Evolutionary conservation across 53 echinoderm and acorn worm genomes (phyloP).

Genomic region (Paracentrotus lividus): DNA sequence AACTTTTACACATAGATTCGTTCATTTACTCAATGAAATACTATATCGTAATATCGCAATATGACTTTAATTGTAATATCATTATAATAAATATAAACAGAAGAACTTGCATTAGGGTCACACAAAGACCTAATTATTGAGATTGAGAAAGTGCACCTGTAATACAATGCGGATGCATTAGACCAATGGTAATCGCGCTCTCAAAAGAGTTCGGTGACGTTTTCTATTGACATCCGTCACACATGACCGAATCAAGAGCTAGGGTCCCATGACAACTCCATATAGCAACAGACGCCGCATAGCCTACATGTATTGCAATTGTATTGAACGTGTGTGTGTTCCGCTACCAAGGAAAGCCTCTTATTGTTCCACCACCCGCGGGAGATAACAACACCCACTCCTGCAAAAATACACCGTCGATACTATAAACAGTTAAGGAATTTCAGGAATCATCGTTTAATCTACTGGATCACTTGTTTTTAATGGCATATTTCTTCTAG

Average conservation of each 20-base stretch:
- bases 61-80: no score
- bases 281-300: conserved; percentile 40
- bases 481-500: conserved; percentile 33
- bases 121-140: neutral
- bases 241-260: neutral
- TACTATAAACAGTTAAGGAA: neutral
- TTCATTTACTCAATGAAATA: no score
- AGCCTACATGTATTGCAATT: neutral
- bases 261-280: conserved; percentile 71
- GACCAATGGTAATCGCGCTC: conserved; percentile 54
- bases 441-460: neutral
- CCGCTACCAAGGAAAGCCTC: conserved; percentile 33
- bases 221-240: conserved; percentile 69
- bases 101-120: no score
- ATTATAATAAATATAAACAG: no score
- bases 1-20: no score
- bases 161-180: neutral
- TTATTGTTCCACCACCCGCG: conserved; percentile 67
- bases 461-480: neutral
- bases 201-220: conserved; percentile 49
- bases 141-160: neutral
- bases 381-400: conserved; percentile 65
- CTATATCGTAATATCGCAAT: no score
- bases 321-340: conserved; percentile 39
- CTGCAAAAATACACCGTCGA: neutral